Evolutionary conservation across 2,888 invertebrate genomes (phyloP), one percentile per base, ranked within the genome.

Genomic region (Acheta domesticus): DNA sequence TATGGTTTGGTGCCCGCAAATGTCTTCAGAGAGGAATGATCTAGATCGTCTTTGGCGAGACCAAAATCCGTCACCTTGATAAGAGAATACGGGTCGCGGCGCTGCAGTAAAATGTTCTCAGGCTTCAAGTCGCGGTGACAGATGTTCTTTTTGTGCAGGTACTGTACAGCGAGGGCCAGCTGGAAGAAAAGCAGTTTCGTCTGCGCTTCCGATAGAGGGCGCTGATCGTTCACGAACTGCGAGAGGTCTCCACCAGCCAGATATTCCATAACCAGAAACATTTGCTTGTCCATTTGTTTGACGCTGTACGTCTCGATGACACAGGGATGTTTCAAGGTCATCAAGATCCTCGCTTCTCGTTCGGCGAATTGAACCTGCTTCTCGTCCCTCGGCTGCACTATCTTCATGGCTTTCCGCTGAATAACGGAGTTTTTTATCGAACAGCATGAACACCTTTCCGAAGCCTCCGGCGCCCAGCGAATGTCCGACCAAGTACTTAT

Each of bases 21-120:
- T 75, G 75, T 75, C 20, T 16, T 75, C 21, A 75, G 16, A 8
- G n/a, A 14, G 4, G 21, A 23, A 20, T n/a, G n/a, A 20, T 21
- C 20, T 20, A 73, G 20, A 3, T 16, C 75, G 11, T 75, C 20
- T 20, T 75, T 75, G 3, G 75, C 20, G 36, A 75, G 21, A 4
- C 75, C 75, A 20, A 75, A 75, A 16, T 75, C 75, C 20, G 75
- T 75, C 20, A 75, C 23, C 20, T 75, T 75, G 36, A 75, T 75
- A 20, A 75, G 75, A 16, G 75, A n/a, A 20, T 75, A 1, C 11
- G 75, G 75, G 14, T 75, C 23, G n/a, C 14, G 16, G 3, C 23
- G 1, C 21, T 21, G 8, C 75, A 75, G 36, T 20, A 75, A 75
- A 75, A 75, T 23, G 36, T 75, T 75, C n/a, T 16, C 75, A 1